These are phyloP conservation scores for Aleiodes alternator DNA, from an alignment of 2,888 invertebrate genomes.

Conservation along the genomic window DNA sequence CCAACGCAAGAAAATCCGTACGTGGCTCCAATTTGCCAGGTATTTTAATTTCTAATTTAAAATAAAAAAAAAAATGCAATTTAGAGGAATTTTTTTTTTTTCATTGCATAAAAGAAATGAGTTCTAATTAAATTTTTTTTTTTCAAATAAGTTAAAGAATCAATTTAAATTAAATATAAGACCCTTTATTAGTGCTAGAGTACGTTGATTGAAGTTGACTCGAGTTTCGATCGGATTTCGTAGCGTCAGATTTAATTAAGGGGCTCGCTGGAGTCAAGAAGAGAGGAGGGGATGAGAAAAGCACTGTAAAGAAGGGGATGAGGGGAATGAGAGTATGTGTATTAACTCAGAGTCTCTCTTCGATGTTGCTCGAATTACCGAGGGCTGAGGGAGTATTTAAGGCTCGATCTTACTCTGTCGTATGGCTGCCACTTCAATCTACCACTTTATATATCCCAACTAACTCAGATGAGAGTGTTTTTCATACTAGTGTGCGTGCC, in stretches of 20 bases:
- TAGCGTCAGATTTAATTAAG: constrained; percentile 60
- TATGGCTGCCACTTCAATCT: constrained; percentile 35
- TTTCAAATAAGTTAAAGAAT: not conserved
- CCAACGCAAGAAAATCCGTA: constrained; percentile 62
- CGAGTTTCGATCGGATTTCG: constrained; percentile 59
- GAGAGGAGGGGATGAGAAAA: constrained; percentile 18
- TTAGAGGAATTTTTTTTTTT: too few relatives aligned
- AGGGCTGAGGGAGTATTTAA: constrained; percentile 50
- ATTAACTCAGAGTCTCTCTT: constrained; percentile 52
- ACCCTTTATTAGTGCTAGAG: constrained; percentile 33
- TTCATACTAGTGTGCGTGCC: constrained; percentile 40
- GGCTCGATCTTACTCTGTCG: constrained; percentile 49
- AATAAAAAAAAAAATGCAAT: not conserved
- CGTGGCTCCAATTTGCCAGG: constrained; percentile 64
- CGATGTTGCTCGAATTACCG: constrained; percentile 56
- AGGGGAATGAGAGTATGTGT: constrained; percentile 28
- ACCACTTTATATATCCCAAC: constrained; percentile 30
- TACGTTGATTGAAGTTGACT: constrained; percentile 51
- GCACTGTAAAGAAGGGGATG: constrained; percentile 4
- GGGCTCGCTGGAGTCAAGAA: constrained; percentile 51
- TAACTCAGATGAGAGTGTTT: constrained; percentile 45
- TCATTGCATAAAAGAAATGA: too few relatives aligned
- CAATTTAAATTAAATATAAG: constrained; percentile 24
- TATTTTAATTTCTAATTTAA: constrained; percentile 48
- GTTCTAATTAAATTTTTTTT: too few relatives aligned